A percentile compares a stretch with the other conserved stretches of the same genome.
These are phyloP conservation scores for Proteles cristata DNA, from an alignment of 2,113 vertebrate species.

Conservation along the genomic window DNA sequence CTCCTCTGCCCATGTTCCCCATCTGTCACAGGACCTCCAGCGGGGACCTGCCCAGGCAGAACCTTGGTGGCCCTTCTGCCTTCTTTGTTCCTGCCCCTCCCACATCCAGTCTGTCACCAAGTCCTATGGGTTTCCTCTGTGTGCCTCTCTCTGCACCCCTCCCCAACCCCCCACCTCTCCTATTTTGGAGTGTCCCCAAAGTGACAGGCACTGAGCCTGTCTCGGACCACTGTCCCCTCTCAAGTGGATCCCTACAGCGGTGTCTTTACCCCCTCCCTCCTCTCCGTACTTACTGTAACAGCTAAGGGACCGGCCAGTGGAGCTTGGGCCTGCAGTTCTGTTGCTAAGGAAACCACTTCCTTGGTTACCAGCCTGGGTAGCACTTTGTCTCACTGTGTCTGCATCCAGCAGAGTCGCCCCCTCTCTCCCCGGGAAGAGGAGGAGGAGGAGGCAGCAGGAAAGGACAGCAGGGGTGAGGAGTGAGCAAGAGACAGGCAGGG, in stretches of 20 bases:
- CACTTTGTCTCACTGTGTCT: constrained; percentile 69
- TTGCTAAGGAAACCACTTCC: constrained; percentile 83
- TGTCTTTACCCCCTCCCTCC: background rate
- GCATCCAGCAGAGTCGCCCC: constrained; percentile 58
- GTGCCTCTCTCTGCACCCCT: background rate
- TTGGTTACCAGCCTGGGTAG: constrained; percentile 76
- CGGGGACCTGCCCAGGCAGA: background rate
- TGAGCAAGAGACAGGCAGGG: background rate
- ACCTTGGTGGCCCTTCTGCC: background rate
- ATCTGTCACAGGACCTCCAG: background rate
- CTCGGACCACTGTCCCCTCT: background rate
- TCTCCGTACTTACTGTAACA: background rate
- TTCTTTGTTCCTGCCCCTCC: background rate
- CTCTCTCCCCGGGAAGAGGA: constrained; percentile 45
- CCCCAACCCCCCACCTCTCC: accelerated
- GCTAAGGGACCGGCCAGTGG: constrained; percentile 50
- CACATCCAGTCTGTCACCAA: background rate
- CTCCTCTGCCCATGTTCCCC: background rate
- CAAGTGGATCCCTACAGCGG: background rate
- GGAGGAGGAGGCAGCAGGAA: background rate
- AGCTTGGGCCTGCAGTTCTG: constrained; percentile 45
- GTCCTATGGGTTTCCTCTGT: background rate
- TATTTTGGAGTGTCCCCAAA: background rate
- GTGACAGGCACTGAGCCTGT: background rate
- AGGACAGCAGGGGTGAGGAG: background rate